Evolutionary conservation across 2,113 vertebrate genomes (phyloP).

Genomic region (Prinia subflava): DNA sequence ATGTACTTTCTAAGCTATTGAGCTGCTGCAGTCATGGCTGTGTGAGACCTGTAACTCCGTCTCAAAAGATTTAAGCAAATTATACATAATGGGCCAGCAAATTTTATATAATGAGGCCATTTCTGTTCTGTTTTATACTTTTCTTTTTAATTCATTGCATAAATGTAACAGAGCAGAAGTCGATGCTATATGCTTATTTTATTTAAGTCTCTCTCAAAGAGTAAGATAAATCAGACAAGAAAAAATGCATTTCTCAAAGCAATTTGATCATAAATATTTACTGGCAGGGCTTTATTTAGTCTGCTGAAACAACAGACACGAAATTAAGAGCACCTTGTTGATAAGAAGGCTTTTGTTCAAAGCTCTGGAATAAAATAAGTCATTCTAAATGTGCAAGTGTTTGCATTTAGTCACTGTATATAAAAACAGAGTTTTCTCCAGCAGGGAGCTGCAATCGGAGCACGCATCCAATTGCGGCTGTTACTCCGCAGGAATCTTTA

Average conservation of each 20-base stretch:
- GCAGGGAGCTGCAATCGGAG: background rate
- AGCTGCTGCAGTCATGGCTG: background rate
- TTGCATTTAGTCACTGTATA: background rate
- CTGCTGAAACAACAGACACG: background rate
- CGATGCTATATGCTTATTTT: background rate
- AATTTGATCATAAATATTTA: slow-evolving; percentile 1
- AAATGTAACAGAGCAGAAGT: slow-evolving; percentile 5
- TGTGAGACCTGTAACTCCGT: background rate
- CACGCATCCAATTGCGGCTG: background rate
- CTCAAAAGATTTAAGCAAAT: slow-evolving; percentile 36
- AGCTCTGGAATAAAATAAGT: background rate
- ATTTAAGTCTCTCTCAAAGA: slow-evolving; percentile 9
- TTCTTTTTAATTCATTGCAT: background rate
- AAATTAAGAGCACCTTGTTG: background rate
- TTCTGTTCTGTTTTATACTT: slow-evolving; percentile 12
- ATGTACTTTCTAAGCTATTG: background rate
- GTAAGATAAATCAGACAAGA: background rate
- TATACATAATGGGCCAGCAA: slow-evolving; percentile 23
- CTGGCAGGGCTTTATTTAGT: background rate
- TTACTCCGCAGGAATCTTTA: background rate
- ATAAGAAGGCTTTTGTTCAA: background rate
- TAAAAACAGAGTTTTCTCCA: background rate
- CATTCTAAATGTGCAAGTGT: background rate
- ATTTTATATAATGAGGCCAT: slow-evolving; percentile 14
- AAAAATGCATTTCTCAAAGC: background rate